phyloP scores from a whole-genome alignment of 1,140 invertebrate species.

The Andricus grossulariae region DNA sequence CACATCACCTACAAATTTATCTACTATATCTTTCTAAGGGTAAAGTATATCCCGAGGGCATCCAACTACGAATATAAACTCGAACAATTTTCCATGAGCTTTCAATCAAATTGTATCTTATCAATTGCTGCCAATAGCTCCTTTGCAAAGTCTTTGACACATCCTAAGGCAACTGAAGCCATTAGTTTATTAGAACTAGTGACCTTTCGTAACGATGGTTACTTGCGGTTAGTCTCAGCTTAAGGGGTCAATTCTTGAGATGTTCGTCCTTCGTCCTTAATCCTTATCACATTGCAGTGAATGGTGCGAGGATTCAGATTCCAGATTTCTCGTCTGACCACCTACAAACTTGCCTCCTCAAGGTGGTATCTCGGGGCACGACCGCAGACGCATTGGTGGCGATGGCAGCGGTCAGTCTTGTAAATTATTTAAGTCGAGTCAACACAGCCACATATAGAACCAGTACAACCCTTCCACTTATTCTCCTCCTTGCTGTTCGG shows the following conservation, averaged over 20 bases:
- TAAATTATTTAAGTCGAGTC: slow-evolving; percentile 16
- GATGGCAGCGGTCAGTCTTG: slow-evolving; percentile 19
- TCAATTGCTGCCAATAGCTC: no score
- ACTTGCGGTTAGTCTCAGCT: slow-evolving; percentile 19
- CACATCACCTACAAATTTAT: neutral
- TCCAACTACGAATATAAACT: neutral
- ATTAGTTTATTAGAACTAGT: slow-evolving; percentile 17
- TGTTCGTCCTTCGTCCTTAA: neutral
- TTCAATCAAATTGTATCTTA: no score
- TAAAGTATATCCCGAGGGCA: neutral
- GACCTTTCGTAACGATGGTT: slow-evolving; percentile 12
- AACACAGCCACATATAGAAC: slow-evolving; percentile 2
- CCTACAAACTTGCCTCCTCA: neutral
- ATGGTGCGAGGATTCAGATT: slow-evolving; percentile 16
- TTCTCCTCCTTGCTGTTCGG: neutral
- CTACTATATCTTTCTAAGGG: neutral
- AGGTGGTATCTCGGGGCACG: slow-evolving; percentile 7
- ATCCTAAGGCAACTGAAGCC: neutral
- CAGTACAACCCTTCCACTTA: slow-evolving; percentile 13
- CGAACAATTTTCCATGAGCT: no score
- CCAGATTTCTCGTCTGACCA: neutral
- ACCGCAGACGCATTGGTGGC: slow-evolving; percentile 31
- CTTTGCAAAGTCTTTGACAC: no score
- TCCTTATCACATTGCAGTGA: slow-evolving; percentile 21
- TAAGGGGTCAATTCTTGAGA: slow-evolving; percentile 10